A percentile compares a stretch with the other conserved stretches of the same genome.
phyloP scores from a whole-genome alignment of 2,113 vertebrate species.

The Engraulis encrasicolus region DNA sequence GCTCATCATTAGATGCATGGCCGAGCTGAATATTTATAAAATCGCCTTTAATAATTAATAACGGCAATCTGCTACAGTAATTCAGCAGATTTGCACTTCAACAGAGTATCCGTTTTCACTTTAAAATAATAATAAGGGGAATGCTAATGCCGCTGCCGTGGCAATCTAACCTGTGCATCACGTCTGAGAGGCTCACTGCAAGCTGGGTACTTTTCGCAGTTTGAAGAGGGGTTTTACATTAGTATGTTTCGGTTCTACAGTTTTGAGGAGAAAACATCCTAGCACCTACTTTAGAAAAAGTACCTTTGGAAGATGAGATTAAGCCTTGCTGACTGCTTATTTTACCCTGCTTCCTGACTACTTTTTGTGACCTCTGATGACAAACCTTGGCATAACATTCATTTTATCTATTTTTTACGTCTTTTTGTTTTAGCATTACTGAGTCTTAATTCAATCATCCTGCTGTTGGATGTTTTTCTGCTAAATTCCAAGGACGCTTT shows the following conservation, averaged over 20 bases:
- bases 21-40: slow-evolving; percentile 99
- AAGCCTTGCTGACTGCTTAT: no score
- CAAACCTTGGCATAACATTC: no score
- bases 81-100: slow-evolving; percentile 88
- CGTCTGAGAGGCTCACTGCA: slow-evolving; percentile 50
- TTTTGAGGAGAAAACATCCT: no score
- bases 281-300: no score
- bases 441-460: no score
- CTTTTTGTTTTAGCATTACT: no score
- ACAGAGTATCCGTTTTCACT: slow-evolving; percentile 85
- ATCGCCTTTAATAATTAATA: slow-evolving; percentile 99
- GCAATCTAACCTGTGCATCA: slow-evolving; percentile 75
- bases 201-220: slow-evolving; percentile 55
- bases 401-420: no score
- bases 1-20: slow-evolving; percentile 87
- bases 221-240: slow-evolving; percentile 36
- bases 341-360: no score
- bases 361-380: no score
- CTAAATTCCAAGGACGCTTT: no score
- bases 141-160: slow-evolving; percentile 77
- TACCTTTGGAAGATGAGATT: no score
- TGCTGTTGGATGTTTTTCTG: no score
- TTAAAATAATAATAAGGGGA: slow-evolving; percentile 86
- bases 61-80: slow-evolving; percentile 99
- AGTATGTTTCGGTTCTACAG: neutral